Percentiles rank a stretch among this genome's conserved stretches.
Conservation (phyloP, 2,113 vertebrate species). For the Anas platyrhynchos region DNA sequence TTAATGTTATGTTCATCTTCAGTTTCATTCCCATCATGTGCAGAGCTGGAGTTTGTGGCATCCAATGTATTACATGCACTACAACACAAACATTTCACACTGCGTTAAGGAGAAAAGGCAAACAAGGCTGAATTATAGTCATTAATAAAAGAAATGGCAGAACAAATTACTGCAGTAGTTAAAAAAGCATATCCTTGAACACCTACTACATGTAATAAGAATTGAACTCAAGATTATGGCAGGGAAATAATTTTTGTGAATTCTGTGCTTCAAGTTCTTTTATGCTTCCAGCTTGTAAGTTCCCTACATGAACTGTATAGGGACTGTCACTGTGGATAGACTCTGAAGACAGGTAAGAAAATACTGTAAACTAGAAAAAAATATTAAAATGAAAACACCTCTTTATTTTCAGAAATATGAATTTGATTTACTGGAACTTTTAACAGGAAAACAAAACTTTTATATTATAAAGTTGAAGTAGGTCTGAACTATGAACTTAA, state of each 20-base stretch:
- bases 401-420: neutral
- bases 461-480: neutral
- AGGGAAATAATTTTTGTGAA: neutral
- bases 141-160: neutral
- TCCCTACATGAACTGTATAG: neutral
- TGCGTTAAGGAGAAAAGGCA: neutral
- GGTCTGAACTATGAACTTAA: neutral
- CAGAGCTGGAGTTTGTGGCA: slow-evolving; percentile 55
- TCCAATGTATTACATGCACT: slow-evolving; percentile 83
- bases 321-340: neutral
- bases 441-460: neutral
- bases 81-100: neutral
- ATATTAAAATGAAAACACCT: neutral
- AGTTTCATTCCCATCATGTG: slow-evolving; percentile 72
- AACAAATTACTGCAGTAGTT: neutral
- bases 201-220: neutral
- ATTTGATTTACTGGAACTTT: neutral
- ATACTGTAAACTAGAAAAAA: neutral
- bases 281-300: neutral
- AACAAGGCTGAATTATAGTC: neutral
- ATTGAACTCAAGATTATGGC: neutral
- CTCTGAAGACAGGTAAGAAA: neutral
- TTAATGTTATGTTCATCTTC: slow-evolving; percentile 86
- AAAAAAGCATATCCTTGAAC: neutral
- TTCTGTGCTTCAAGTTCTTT: neutral